Evolutionary conservation across 2,888 invertebrate genomes (phyloP), one percentile per base, ranked within the genome.

Genomic region (Thysanoteuthis rhombus): DNA sequence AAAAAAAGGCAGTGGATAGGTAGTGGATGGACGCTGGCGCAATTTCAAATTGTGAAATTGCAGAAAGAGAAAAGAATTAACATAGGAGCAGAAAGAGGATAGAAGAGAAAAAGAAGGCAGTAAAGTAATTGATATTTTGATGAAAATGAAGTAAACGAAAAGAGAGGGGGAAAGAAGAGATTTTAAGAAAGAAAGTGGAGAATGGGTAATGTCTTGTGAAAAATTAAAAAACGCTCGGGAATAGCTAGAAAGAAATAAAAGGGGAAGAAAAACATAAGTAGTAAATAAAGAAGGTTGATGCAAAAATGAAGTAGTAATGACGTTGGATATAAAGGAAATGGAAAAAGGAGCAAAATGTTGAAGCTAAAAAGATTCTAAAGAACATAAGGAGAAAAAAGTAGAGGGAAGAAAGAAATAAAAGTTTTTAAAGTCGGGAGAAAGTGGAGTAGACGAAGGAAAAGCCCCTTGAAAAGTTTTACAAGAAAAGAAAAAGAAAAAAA

Each of bases 31-130:
- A 36, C 36, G n/a, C 16, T 75, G 75, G 75, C 75, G 75, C 12
- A 75, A 75, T 75, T 75, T 75, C 75, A 75, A 75, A n/a, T n/a
- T 75, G 75, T 75, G n/a, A 75, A 75, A 75, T 75, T 75, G 75
- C 75, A 75, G n/a, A 75, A n/a, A 75, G n/a, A 75, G n/a, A 36
- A 75, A 75, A 75, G 10, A 75, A 75, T n/a, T n/a, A 75, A n/a
- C 6, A 1, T 8, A 10, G 36, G 25, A 3, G 25, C 12, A 16
- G n/a, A 36, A n/a, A 75, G 36, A 75, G 32, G 12, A n/a, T 12
- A 75, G 12, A 75, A 75, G n/a, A n/a, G n/a, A n/a, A 75, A n/a
- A n/a, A n/a, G n/a, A 12, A 75, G n/a, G n/a, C n/a, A 19, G 25
- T n/a, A 75, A 75, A n/a, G n/a, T n/a, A 75, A 75, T 75, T 75